phyloP scores from a whole-genome alignment of 2,888 invertebrate species.

The Campaea margaritaria region DNA sequence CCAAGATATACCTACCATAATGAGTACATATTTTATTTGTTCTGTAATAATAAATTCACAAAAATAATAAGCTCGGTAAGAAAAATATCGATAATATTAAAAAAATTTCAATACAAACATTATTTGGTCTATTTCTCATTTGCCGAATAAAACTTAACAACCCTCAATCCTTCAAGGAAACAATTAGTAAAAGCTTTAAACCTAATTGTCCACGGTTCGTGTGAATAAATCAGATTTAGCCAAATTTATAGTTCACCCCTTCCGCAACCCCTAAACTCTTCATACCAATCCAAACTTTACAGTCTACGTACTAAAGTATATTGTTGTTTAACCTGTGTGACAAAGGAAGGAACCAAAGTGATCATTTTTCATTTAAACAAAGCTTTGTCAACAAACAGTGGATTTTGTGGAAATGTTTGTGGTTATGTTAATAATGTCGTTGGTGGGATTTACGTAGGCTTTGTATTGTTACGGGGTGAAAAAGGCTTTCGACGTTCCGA shows the following conservation, averaged over 20 bases:
- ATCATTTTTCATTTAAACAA: constrained; percentile 66
- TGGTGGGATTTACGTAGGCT: not conserved
- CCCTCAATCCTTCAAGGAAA: constrained; percentile 12
- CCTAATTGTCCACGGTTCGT: constrained; percentile 44
- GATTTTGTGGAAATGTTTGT: constrained; percentile 39
- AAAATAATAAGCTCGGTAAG: too few species aligned
- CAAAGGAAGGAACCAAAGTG: constrained; percentile 52
- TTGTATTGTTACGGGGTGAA: constrained; percentile 6
- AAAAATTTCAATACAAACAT: too few species aligned
- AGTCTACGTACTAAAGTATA: fast-evolving
- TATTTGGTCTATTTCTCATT: too few species aligned
- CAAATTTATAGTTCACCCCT: constrained; percentile 44
- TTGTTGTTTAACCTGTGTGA: constrained; percentile 13
- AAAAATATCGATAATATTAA: too few species aligned
- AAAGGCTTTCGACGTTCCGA: not conserved
- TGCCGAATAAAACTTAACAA: too few species aligned
- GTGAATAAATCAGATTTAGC: constrained; percentile 51
- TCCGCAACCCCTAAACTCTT: not conserved
- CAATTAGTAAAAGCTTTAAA: constrained; percentile 35
- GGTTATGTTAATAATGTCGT: constrained; percentile 28
- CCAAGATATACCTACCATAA: too few species aligned
- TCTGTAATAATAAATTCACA: too few species aligned
- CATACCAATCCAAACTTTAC: constrained; percentile 19
- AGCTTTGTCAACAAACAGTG: constrained; percentile 53
- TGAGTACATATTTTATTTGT: too few species aligned